These are phyloP conservation scores for Hylyphantes graminicola DNA, from an alignment of 1,140 invertebrate genomes.

Conservation along the genomic window DNA sequence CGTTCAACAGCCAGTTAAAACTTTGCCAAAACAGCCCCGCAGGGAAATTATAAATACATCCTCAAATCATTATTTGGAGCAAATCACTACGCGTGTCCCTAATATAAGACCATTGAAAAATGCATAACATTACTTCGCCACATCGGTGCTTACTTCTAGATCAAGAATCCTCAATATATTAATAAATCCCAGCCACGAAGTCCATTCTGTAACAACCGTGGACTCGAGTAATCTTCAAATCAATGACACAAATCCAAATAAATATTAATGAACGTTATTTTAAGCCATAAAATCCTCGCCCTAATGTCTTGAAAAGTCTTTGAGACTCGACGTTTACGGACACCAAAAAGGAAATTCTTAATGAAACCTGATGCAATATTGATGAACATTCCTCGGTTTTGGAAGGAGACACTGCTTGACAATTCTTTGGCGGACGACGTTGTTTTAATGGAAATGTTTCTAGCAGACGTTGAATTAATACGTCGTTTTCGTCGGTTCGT, in stretches of 20 bases:
- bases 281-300: not conserved
- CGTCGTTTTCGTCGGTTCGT: constrained; percentile 3
- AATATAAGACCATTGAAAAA: constrained; percentile 9
- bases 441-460: not conserved
- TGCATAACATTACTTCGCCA: constrained; percentile 12
- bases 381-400: constrained; percentile 20
- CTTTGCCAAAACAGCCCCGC: too few relatives aligned
- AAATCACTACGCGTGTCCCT: too few relatives aligned
- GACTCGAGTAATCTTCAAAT: constrained; percentile 32
- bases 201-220: constrained; percentile 6
- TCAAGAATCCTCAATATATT: not conserved
- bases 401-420: not conserved
- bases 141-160: not conserved
- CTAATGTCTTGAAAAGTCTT: not conserved
- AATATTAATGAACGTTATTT: constrained; percentile 54
- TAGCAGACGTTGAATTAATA: constrained; percentile 8
- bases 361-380: constrained; percentile 31
- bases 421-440: not conserved
- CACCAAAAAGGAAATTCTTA: constrained; percentile 19
- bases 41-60: too few relatives aligned
- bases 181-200: constrained; percentile 15
- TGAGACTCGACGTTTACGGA: constrained; percentile 7
- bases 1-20: too few relatives aligned
- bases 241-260: constrained; percentile 19
- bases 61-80: too few relatives aligned